phyloP scores from a whole-genome alignment of 1,140 invertebrate genomes.

The Anagrus nilaparvatae region DNA sequence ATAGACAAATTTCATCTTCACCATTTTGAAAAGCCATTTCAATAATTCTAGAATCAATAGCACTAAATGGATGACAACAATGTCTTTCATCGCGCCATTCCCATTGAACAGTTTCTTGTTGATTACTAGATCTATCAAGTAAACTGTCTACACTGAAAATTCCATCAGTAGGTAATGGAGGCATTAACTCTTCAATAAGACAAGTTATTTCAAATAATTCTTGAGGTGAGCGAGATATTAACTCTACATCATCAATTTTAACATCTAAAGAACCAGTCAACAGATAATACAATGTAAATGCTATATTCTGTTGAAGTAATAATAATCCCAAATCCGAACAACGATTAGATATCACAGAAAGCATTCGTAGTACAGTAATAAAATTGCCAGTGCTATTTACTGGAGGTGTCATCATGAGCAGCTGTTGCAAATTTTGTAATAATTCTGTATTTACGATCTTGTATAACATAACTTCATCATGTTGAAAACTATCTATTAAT shows the following conservation, averaged over 20 bases:
- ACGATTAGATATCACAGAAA: slow-evolving; percentile 88
- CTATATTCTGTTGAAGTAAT: slow-evolving; percentile 88
- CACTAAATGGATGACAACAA: slow-evolving; percentile 61
- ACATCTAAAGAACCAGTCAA: slow-evolving; percentile 71
- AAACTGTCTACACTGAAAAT: slow-evolving; percentile 87
- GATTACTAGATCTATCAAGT: slow-evolving; percentile 60
- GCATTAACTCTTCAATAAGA: slow-evolving; percentile 92
- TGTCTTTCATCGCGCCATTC: slow-evolving; percentile 87
- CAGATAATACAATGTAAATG: slow-evolving; percentile 85
- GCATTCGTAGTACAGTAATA: slow-evolving; percentile 89
- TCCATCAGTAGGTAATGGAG: slow-evolving; percentile 82
- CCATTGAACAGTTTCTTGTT: slow-evolving; percentile 80
- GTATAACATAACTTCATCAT: slow-evolving; percentile 78
- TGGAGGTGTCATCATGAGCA: slow-evolving; percentile 86
- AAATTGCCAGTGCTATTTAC: slow-evolving; percentile 89
- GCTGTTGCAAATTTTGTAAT: slow-evolving; percentile 84
- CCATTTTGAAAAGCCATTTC: slow-evolving; percentile 86
- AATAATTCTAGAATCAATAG: slow-evolving; percentile 67
- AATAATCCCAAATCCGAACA: slow-evolving; percentile 88
- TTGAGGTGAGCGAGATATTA: slow-evolving; percentile 82
- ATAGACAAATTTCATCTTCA: slow-evolving; percentile 89
- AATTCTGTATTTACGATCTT: slow-evolving; percentile 92
- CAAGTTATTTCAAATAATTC: slow-evolving; percentile 95
- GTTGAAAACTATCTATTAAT: slow-evolving; percentile 92
- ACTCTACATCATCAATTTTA: slow-evolving; percentile 60